Percentiles rank a stretch among this genome's conserved stretches.
Evolutionary conservation across 2,113 vertebrate species (phyloP).

Genomic region (Aviceda subcristata): DNA sequence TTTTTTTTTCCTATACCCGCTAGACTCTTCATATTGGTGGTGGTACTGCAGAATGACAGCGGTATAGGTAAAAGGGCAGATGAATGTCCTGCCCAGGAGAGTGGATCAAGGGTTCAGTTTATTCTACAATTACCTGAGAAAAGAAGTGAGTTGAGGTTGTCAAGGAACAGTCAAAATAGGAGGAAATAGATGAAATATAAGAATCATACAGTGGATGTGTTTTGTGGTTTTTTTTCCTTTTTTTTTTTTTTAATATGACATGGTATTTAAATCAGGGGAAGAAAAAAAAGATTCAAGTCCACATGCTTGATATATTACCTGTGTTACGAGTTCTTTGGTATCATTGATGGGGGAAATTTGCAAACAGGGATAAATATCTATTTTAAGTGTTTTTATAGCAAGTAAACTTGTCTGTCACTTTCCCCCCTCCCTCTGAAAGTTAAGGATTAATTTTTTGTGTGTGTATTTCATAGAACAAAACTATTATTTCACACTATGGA

Average conservation of each 20-base stretch:
- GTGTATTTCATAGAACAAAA: background rate
- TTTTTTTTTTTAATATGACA: background rate
- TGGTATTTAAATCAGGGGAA: background rate
- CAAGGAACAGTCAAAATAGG: background rate
- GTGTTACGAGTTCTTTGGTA: background rate
- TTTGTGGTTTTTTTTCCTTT: background rate
- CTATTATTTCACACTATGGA: background rate
- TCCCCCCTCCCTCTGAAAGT: background rate
- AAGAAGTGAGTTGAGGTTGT: background rate
- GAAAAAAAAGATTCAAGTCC: background rate
- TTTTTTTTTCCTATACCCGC: background rate
- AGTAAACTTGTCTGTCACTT: background rate
- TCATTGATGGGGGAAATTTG: background rate
- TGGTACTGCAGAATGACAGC: background rate
- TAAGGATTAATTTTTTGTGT: background rate
- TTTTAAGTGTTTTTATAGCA: background rate
- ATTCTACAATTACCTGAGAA: background rate
- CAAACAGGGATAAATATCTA: background rate
- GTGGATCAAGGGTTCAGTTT: background rate
- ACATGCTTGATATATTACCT: background rate
- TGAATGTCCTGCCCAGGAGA: background rate
- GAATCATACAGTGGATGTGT: fast-evolving
- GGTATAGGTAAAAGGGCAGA: background rate
- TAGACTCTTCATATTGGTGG: background rate
- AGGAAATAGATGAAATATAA: background rate